A percentile compares a stretch with the other conserved stretches of the same genome.
Conservation (phyloP, 2,113 vertebrate genomes). For the Ammodytes marinus region DNA sequence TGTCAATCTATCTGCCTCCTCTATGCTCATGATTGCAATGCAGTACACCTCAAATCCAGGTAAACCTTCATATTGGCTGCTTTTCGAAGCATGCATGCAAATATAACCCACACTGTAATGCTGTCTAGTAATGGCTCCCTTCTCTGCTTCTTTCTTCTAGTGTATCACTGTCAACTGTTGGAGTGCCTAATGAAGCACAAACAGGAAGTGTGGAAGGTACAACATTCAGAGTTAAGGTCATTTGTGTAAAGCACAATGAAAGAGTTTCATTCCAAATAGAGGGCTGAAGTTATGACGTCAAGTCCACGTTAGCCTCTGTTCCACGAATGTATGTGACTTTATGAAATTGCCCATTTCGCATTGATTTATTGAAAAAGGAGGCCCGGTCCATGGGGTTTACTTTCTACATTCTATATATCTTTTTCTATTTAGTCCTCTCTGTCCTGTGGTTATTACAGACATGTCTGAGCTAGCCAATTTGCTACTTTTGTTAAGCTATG, state of each 20-base stretch:
- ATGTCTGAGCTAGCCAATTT: too few species aligned
- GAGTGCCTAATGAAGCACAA: constrained; percentile 99
- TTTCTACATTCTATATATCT: too few species aligned
- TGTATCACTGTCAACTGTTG: constrained; percentile 98
- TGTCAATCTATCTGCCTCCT: constrained; percentile 97
- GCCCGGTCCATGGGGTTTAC: too few species aligned
- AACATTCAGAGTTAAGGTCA: neutral
- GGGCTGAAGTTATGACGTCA: neutral
- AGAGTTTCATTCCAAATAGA: constrained; percentile 8
- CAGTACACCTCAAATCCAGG: constrained; percentile 99
- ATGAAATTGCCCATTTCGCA: too few species aligned
- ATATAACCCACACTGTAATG: neutral
- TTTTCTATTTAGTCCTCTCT: too few species aligned
- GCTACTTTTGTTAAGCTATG: too few species aligned
- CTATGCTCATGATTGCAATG: constrained; percentile 99
- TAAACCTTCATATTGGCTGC: constrained; percentile 61
- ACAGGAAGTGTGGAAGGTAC: constrained; percentile 99
- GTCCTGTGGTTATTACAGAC: too few species aligned
- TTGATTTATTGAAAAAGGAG: too few species aligned
- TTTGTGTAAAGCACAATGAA: neutral
- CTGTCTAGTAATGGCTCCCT: neutral
- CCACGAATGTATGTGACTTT: neutral
- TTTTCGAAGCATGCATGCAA: neutral
- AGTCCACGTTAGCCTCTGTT: neutral
- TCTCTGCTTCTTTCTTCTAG: constrained; percentile 78